Percentiles rank a stretch among this genome's conserved stretches.
phyloP scores from a whole-genome alignment of 2,113 vertebrate genomes.

The Chunga burmeisteri region DNA sequence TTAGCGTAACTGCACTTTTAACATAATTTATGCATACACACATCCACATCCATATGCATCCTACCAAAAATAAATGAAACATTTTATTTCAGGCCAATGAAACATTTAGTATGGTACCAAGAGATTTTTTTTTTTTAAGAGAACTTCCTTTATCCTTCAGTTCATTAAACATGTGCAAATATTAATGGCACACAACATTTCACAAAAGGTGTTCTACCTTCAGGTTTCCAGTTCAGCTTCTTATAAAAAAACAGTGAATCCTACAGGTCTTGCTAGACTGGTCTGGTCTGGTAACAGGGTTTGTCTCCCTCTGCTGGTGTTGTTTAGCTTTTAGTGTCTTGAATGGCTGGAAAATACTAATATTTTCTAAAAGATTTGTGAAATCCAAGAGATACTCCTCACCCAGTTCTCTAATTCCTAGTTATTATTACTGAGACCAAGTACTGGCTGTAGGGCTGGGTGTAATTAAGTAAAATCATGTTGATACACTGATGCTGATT shows the following conservation, averaged over 20 bases:
- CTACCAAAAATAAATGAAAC: not conserved
- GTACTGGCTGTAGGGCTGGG: not conserved
- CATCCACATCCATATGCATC: not conserved
- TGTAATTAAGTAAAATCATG: not conserved
- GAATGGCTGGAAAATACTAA: not conserved
- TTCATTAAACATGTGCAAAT: not conserved
- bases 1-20: not conserved
- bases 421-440: not conserved
- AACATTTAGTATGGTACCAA: not conserved
- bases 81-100: not conserved
- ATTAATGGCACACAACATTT: not conserved
- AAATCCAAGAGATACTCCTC: not conserved
- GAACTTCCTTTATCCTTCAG: not conserved
- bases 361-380: not conserved
- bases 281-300: slow-evolving; percentile 35
- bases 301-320: slow-evolving; percentile 64
- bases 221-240: not conserved
- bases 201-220: not conserved
- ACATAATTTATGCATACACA: not conserved
- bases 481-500: not conserved
- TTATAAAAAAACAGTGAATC: not conserved
- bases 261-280: not conserved
- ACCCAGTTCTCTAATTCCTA: not conserved
- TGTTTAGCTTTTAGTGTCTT: not conserved
- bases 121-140: not conserved